Percentiles rank a stretch among this genome's conserved stretches.
These are phyloP conservation scores for Podilymbus podiceps DNA, from an alignment of 2,113 vertebrate genomes.

Conservation along the genomic window DNA sequence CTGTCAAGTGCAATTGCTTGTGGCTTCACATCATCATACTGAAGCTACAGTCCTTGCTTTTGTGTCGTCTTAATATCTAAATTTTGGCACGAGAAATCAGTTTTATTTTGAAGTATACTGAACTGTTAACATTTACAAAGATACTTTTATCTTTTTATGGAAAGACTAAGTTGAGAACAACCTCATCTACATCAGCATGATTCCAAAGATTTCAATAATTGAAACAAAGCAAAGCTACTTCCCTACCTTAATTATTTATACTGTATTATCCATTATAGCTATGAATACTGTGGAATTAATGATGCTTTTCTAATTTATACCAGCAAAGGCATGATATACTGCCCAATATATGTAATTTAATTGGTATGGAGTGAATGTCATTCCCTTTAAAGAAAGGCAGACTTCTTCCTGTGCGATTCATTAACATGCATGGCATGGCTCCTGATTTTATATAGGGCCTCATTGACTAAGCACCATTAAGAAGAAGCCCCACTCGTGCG, in stretches of 20 bases:
- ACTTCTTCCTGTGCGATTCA: background rate
- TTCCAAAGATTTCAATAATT: background rate
- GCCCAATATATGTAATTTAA: background rate
- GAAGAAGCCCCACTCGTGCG: accelerated
- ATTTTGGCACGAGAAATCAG: background rate
- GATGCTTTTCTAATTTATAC: constrained; percentile 16
- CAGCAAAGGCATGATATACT: background rate
- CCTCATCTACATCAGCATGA: background rate
- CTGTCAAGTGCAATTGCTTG: background rate
- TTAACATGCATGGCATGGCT: background rate
- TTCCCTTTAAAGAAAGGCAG: background rate
- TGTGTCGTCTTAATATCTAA: background rate
- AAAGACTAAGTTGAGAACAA: background rate
- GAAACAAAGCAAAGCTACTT: background rate
- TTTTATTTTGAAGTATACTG: background rate
- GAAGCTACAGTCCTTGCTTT: background rate
- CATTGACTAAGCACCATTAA: background rate
- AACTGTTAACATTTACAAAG: background rate
- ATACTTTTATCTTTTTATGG: background rate
- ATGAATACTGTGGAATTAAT: constrained; percentile 8
- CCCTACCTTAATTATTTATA: background rate
- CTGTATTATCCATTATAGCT: background rate
- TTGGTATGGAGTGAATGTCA: background rate
- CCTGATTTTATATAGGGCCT: background rate
- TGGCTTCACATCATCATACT: background rate